phyloP scores from a whole-genome alignment of 2,797 vertebrate species.

The Odontamblyopus lacepedii region DNA sequence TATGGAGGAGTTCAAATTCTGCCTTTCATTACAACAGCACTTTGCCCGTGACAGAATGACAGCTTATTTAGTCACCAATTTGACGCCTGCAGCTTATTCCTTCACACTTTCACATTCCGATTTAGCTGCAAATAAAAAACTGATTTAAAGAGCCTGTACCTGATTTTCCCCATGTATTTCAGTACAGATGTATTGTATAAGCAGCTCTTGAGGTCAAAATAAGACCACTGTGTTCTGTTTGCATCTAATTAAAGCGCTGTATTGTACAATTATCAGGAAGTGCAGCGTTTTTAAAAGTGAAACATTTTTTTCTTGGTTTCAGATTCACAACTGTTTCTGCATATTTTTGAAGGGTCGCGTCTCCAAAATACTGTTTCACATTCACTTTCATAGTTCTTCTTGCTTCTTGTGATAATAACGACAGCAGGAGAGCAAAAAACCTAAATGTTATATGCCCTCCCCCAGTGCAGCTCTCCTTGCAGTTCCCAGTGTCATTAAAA shows the following conservation, averaged over 20 bases:
- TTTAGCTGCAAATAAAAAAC: constrained; percentile 66
- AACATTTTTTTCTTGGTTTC: constrained; percentile 50
- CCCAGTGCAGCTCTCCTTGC: constrained; percentile 5
- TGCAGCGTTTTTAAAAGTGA: constrained; percentile 16
- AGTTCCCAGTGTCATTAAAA: constrained; percentile 37
- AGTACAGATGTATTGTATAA: no score
- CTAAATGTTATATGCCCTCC: constrained; percentile 7
- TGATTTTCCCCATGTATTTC: no score
- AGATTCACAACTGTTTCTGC: constrained; percentile 54
- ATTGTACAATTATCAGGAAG: no score
- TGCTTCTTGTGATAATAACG: constrained; percentile 43
- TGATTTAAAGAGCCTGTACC: constrained; percentile 15
- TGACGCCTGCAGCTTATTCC: constrained; percentile 26
- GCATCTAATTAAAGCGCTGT: no score
- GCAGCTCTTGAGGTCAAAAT: no score
- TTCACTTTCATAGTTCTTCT: constrained; percentile 31
- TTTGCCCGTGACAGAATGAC: constrained; percentile 52
- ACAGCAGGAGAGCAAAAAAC: constrained; percentile 25
- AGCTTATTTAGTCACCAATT: constrained; percentile 43
- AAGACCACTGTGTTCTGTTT: no score
- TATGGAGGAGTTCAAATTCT: constrained; percentile 22
- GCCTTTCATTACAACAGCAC: constrained; percentile 28
- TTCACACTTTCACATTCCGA: constrained; percentile 52
- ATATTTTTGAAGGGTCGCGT: constrained; percentile 52
- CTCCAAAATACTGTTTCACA: constrained; percentile 46